A percentile compares a stretch with the other conserved stretches of the same genome.
Evolutionary conservation across 2,888 invertebrate species (phyloP).

Genomic region (Brachypalpus laphriformis): DNA sequence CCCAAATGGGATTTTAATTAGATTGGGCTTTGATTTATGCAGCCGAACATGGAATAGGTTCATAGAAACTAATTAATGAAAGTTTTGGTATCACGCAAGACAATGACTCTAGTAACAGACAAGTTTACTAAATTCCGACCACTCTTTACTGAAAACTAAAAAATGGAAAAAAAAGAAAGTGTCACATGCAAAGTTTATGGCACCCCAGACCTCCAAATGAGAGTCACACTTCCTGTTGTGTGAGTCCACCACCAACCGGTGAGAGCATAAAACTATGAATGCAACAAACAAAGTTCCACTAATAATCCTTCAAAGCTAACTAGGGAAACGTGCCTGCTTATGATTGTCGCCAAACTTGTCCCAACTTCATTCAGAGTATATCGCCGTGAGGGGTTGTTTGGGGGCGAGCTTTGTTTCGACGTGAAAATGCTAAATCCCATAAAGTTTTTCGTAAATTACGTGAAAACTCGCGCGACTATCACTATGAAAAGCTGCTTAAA

Average conservation of each 20-base stretch:
- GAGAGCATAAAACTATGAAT: slow-evolving; percentile 19
- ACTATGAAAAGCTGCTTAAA: slow-evolving; percentile 10
- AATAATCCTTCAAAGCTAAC: slow-evolving; percentile 57
- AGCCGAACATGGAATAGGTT: neutral
- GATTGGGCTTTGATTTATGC: neutral
- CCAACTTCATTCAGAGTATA: slow-evolving; percentile 18
- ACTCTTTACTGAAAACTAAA: too few relatives aligned
- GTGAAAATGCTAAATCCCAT: slow-evolving; percentile 55
- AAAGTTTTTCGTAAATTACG: slow-evolving; percentile 69
- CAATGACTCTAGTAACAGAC: too few relatives aligned
- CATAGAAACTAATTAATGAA: neutral
- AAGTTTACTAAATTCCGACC: too few relatives aligned
- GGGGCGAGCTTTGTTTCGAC: slow-evolving; percentile 26
- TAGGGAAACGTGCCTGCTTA: slow-evolving; percentile 60
- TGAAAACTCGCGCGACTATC: slow-evolving; percentile 65
- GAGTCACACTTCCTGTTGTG: neutral
- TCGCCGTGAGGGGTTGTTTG: neutral
- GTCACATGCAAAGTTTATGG: neutral
- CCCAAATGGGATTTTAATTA: slow-evolving; percentile 37
- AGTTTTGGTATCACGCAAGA: neutral
- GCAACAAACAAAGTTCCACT: slow-evolving; percentile 34
- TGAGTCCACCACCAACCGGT: neutral
- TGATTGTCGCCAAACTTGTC: slow-evolving; percentile 21
- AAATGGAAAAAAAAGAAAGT: too few relatives aligned
- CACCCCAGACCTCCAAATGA: neutral